These are phyloP conservation scores for Mythimna pallens DNA, from an alignment of 2,888 invertebrate genomes.

Conservation along the genomic window DNA sequence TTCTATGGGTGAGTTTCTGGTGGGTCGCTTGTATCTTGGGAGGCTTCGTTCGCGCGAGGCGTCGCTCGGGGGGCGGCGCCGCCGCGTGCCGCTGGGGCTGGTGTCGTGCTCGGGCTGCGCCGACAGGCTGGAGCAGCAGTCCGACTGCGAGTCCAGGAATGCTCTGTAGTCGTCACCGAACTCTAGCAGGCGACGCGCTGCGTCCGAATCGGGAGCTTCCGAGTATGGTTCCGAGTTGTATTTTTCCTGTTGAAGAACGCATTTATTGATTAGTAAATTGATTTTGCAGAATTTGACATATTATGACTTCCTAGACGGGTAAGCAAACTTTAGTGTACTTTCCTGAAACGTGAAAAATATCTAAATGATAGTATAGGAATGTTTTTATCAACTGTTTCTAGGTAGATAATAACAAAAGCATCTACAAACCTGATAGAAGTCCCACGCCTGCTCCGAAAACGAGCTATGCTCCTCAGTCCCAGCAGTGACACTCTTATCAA, in stretches of 20 bases:
- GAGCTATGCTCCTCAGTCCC: conserved; percentile 94
- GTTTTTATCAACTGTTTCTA: neutral
- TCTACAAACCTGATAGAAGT: conserved; percentile 95
- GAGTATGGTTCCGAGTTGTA: conserved; percentile 97
- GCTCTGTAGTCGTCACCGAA: conserved; percentile 98
- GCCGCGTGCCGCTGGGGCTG: conserved; percentile 81
- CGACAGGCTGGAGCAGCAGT: conserved; percentile 95
- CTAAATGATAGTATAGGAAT: neutral
- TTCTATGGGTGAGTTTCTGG: conserved; percentile 82
- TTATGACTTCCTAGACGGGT: too few species aligned
- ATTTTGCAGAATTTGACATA: neutral
- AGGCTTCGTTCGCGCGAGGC: conserved; percentile 79
- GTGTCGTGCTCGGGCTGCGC: conserved; percentile 90
- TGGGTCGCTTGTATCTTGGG: conserved; percentile 83
- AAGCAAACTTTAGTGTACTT: neutral
- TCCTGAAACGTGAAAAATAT: neutral
- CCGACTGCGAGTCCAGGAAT: conserved; percentile 97
- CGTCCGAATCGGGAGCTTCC: conserved; percentile 96
- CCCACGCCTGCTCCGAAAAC: conserved; percentile 98
- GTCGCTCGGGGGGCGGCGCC: conserved; percentile 86
- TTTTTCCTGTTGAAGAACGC: conserved; percentile 93
- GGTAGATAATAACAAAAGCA: neutral
- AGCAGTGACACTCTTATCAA: conserved; percentile 91
- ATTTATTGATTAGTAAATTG: neutral
- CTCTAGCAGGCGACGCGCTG: conserved; percentile 95